Evolutionary conservation across 2,888 invertebrate species (phyloP), one percentile per base, ranked within the genome.

Genomic region (Torymus tubicola): DNA sequence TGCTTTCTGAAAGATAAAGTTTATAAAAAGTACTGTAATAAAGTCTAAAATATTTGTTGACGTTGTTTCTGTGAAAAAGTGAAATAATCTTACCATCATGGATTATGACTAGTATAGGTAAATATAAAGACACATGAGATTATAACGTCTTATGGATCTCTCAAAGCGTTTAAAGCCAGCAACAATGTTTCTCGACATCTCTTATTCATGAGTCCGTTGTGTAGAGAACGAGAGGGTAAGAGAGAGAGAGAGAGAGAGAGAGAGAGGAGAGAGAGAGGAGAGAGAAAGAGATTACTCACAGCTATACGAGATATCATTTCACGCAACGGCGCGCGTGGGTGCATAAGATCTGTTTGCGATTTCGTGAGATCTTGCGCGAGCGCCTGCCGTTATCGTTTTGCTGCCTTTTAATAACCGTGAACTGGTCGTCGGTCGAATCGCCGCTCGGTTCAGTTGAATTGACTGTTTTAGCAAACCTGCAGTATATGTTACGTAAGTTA

Each of bases 231-330:
- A 80, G 65, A 81, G 58, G 71, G 73, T 79, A 3, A 69, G 63
- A 55, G 64, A 57, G 64, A 69, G 74, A 80, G 65, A 81, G 58
- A 74, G 73, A 81, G 63, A 55, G 64, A 57, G 64, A 69, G 74
- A 80, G 65, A 81, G 58, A 74, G 73, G 79, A 65, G 63, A 42
- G 64, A 21, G 64, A 64, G 74, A 2, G 65, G 63, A 55, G 64
- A 57, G 64, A 69, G 74, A 80, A 65, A 81, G 58, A 74, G 73
- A 81, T 75, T 79, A 75, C 75, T 73, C 73, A 74, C 81, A 78
- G 80, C 74, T 81, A 75, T n/a, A n/a, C 74, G 21, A 58, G 24
- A 60, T 78, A 67, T 73, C 73, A 76, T 81, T 83, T 80, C 75
- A 75, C 74, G 80, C 75, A 78, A 78, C 78, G 53, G 53, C 16